Percentiles rank a stretch among this genome's conserved stretches.
These are phyloP conservation scores for Branchipolynoe longqiensis DNA, from an alignment of 2,888 invertebrate species.

Conservation along the genomic window DNA sequence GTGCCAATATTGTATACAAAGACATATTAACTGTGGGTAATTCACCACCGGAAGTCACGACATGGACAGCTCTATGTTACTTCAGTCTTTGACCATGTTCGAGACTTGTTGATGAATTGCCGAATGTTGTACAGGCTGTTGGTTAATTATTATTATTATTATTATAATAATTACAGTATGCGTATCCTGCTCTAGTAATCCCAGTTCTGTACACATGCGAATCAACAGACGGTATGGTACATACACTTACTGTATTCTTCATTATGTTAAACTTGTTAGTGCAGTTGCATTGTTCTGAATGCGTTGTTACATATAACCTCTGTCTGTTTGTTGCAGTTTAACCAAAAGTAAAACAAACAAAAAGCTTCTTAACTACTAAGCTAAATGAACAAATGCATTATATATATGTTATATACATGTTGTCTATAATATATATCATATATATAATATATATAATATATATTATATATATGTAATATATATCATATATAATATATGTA, in stretches of 20 bases:
- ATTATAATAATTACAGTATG: no score
- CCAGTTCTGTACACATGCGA: not conserved
- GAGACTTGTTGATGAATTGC: conserved; percentile 5
- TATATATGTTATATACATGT: no score
- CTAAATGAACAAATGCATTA: no score
- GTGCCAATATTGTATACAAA: no score
- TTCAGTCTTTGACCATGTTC: not conserved
- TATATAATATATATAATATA: not conserved
- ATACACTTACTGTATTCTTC: conserved; percentile 7
- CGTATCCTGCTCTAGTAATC: not conserved
- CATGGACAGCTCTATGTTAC: not conserved
- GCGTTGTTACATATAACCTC: conserved; percentile 6
- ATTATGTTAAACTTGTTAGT: conserved; percentile 14
- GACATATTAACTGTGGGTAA: no score
- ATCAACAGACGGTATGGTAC: not conserved
- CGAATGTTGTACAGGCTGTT: conserved; percentile 35
- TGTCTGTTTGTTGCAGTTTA: no score
- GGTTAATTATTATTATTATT: conserved; percentile 27
- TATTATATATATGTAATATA: not conserved
- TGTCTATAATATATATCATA: no score
- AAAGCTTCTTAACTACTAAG: no score
- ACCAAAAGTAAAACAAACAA: no score
- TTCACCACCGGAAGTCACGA: not conserved
- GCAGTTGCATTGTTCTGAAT: not conserved
- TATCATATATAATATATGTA: no score